Base-by-base conservation (phyloP, 2,797 vertebrate species). In the Geotrypetes seraphini region DNA sequence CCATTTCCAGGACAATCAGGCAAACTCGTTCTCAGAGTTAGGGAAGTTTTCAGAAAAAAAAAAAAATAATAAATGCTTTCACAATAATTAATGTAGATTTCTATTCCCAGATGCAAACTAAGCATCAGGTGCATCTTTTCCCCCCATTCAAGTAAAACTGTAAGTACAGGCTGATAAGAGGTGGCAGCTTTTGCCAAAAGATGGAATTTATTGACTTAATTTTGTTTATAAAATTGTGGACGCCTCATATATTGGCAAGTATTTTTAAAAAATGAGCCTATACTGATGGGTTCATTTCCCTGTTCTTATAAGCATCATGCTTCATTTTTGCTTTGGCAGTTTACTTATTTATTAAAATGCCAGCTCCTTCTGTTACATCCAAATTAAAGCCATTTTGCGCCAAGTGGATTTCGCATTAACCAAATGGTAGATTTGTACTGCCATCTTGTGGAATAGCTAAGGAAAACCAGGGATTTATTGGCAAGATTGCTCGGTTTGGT, bases 271-370 rank as follows among this genome's bases (percentile, higher is more conserved):
- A 27, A 25, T 5, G 14, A 15, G 33, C n/a, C n/a, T n/a, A 31
- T 22, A n/a, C 18, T 24, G 12, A 19, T 4, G 36, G 25, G 35
- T 7, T n/a, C 34, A 5, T 2, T 39, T 2, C 16, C 39, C 37
- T 29, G 36, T 39, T 28, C 19, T 43, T 28, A 41, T 15, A 28
- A 42, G 45, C 32, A 47, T 34, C 27, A 4, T 16, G 39, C 28
- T 40, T 38, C 24, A 16, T 4, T 39, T 31, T 33, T 57, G 29
- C 44, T 8, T 4, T 33, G 49, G 23, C 43, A 19, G 35, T 17
- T 8, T 10, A 45, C 48, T 28, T 30, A 18, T 48, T 59, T 46
- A 51, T 35, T 16, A 26, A 45, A 43, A 35, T 1, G 16, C 25
- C 19, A 11, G 34, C 6, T 18, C 45, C 41, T 47, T 47, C 44